Conservation (phyloP, 2,888 invertebrate genomes). For the Glaucopsyche alexis region DNA sequence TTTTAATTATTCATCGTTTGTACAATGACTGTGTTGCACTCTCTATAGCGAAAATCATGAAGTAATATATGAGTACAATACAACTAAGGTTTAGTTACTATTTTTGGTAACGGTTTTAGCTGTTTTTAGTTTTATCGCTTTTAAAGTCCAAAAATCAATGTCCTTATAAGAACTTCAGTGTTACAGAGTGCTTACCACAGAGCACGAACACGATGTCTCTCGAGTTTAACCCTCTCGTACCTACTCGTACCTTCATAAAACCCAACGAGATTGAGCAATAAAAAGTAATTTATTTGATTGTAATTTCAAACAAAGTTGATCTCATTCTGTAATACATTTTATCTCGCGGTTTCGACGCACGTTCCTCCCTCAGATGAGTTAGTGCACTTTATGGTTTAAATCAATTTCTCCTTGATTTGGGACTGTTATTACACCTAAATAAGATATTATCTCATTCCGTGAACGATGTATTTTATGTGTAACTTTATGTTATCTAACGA, state of each 20-base stretch:
- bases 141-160: not conserved
- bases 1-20: too few species aligned
- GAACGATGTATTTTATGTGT: conserved; percentile 20
- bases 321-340: conserved; percentile 79
- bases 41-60: too few species aligned
- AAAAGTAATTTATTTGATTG: conserved; percentile 80
- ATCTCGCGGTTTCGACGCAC: conserved; percentile 74
- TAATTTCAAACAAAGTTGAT: conserved; percentile 79
- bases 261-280: conserved; percentile 80
- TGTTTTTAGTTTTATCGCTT: too few species aligned
- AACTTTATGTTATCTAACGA: conserved; percentile 19
- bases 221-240: conserved; percentile 68
- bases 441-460: conserved; percentile 55
- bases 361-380: conserved; percentile 64
- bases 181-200: conserved; percentile 34
- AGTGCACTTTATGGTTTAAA: conserved; percentile 58
- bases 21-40: too few species aligned
- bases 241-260: conserved; percentile 73
- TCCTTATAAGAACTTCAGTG: not conserved
- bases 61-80: too few species aligned
- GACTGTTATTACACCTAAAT: conserved; percentile 53
- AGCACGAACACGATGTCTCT: conserved; percentile 67
- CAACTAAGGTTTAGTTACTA: too few species aligned
- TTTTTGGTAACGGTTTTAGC: too few species aligned
- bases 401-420: conserved; percentile 60